Base-by-base conservation (phyloP, 1,140 invertebrate genomes). In the Battus philenor region DNA sequence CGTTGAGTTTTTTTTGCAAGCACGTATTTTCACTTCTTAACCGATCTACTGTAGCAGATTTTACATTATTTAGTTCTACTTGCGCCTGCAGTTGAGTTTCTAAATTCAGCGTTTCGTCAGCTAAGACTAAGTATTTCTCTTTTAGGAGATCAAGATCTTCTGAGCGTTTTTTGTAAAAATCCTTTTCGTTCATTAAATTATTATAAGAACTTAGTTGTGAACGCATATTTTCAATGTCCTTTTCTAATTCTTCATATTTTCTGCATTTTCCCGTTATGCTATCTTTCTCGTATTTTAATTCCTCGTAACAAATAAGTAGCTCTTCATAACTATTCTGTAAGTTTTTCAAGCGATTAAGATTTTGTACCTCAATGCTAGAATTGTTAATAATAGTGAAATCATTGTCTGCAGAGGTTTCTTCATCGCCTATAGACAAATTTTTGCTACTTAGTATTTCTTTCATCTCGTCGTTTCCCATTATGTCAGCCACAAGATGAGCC, bases 391-490 rank as follows among this genome's bases (percentile, higher is more conserved):
- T 9, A 29, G 29, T 12, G 1, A 41, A 17, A 3, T 26, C 26
- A 10, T 72, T 67, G 31, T 59, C 8, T 17, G 29, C 33, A 27
- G 46, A 48, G 30, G 24, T 39, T 12, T 76, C 56, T 17, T 70
- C 59, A 8, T 65, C 61, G 43, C 59, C 50, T 24, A 30, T 24
- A 12, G 39, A 22, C 16, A 44, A 31, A 39, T 52, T 69, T 3
- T 74, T 68, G 62, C 70, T 72, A 22, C 51, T 64, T 0, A 85
- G 47, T 12, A 82, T 74, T 64, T 81, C 73, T 67, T 76, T 79
- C 61, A 85, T 78, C 65, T 85, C 81, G 13, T 76, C 55, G 44
- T 73, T 74, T 20, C 77, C 57, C 59, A 79, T 82, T 16, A 85
- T 82, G 43, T 85, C 81, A 10, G 78, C 78, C n/a, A 78, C 68